These are phyloP conservation scores for Parapsyche elsis DNA, from an alignment of 1,140 invertebrate genomes.

Conservation along the genomic window DNA sequence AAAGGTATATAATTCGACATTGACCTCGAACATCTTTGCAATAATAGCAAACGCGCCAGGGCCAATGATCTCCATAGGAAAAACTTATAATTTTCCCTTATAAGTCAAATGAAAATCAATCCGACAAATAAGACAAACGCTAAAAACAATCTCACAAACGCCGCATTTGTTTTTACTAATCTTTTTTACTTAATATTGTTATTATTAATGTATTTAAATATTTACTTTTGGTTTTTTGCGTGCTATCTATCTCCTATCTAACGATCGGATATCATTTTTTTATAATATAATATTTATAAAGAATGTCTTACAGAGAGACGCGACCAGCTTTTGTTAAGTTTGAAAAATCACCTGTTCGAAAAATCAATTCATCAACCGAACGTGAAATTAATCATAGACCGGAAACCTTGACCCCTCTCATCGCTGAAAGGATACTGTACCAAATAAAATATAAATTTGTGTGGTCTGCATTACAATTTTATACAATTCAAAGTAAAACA, in stretches of 20 bases:
- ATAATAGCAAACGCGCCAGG: neutral
- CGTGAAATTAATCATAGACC: conserved; percentile 33
- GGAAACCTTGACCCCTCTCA: conserved; percentile 25
- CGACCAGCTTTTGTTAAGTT: conserved; percentile 26
- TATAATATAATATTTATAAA: neutral
- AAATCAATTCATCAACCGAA: conserved; percentile 36
- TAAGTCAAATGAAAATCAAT: neutral
- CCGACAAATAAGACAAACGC: neutral
- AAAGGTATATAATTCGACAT: conserved; percentile 24
- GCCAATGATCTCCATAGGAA: neutral
- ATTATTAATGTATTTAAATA: neutral
- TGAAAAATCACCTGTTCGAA: conserved; percentile 38
- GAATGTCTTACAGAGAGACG: conserved; percentile 3
- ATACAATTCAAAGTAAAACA: no score
- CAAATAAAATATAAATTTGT: conserved; percentile 1
- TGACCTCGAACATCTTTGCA: conserved; percentile 27
- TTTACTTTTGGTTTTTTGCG: neutral
- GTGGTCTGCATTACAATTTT: neutral
- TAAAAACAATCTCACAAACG: neutral
- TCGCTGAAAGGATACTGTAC: neutral
- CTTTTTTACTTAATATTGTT: no score
- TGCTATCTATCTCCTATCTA: no score
- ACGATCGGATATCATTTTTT: no score
- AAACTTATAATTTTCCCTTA: neutral
- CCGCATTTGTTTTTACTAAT: no score